Conservation (phyloP, 1,140 invertebrate genomes). For the Drosophila serrata region DNA sequence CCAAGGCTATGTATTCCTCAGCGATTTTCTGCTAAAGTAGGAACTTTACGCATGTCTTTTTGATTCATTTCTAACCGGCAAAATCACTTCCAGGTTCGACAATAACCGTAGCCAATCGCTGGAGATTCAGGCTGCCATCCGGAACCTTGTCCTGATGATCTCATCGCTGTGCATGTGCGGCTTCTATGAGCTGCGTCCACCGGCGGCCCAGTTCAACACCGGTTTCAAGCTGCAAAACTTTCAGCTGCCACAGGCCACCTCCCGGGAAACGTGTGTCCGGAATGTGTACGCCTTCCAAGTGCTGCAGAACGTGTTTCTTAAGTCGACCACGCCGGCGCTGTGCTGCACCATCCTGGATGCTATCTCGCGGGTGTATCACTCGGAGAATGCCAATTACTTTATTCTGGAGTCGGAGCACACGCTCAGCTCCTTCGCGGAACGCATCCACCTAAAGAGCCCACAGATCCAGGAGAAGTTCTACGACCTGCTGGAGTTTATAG, state of each 20-base stretch:
- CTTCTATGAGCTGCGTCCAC: constrained; percentile 94
- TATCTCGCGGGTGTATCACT: constrained; percentile 98
- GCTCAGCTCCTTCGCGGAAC: constrained; percentile 97
- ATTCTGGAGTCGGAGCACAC: constrained; percentile 98
- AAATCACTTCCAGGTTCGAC: constrained; percentile 88
- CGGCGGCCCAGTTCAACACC: constrained; percentile 93
- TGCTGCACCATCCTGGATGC: constrained; percentile 97
- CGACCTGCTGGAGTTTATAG: constrained; percentile 97
- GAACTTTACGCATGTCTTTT: fast-evolving
- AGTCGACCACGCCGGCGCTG: constrained; percentile 93
- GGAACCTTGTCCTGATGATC: constrained; percentile 96
- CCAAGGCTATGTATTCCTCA: constrained; percentile 97
- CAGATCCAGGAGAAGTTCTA: constrained; percentile 99
- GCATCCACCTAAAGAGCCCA: constrained; percentile 94
- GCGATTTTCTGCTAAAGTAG: constrained; percentile 97
- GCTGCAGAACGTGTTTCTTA: constrained; percentile 96
- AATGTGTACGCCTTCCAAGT: constrained; percentile 99
- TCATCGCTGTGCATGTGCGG: constrained; percentile 97
- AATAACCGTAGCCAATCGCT: constrained; percentile 90
- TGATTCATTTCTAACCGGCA: not conserved
- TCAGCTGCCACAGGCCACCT: constrained; percentile 94
- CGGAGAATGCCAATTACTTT: constrained; percentile 99
- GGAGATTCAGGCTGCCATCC: constrained; percentile 94
- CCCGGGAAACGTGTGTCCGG: constrained; percentile 94
- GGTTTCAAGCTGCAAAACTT: constrained; percentile 98